Conservation (phyloP, 1,140 invertebrate genomes). For the Drosophila melanogaster region Release_6_plus_ISO1_MT NC_004354.4:9765001-9765500, state of each 20-base stretch:
- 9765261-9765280: constrained; percentile 21
- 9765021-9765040: not conserved
- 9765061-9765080: constrained; percentile 33
- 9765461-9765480: constrained; percentile 39
- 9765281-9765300: constrained; percentile 43
- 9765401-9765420: constrained; percentile 51
- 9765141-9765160: constrained; percentile 31
- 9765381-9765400: constrained; percentile 41
- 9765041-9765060: not conserved
- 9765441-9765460: constrained; percentile 23
- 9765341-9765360: constrained; percentile 32
- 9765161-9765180: constrained; percentile 43
- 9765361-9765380: constrained; percentile 9
- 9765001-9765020: constrained; percentile 13
- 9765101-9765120: constrained; percentile 26
- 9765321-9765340: constrained; percentile 57
- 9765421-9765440: constrained; percentile 27
- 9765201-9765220: constrained; percentile 54
- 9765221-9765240: constrained; percentile 36
- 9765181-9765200: constrained; percentile 70
- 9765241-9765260: constrained; percentile 19
- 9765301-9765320: constrained; percentile 55
- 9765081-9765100: constrained; percentile 41
- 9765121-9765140: constrained; percentile 18
- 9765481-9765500: constrained; percentile 7